Evolutionary conservation across 2,797 vertebrate species (phyloP).

Genomic region (Ctenopoma kingsleyae): DNA sequence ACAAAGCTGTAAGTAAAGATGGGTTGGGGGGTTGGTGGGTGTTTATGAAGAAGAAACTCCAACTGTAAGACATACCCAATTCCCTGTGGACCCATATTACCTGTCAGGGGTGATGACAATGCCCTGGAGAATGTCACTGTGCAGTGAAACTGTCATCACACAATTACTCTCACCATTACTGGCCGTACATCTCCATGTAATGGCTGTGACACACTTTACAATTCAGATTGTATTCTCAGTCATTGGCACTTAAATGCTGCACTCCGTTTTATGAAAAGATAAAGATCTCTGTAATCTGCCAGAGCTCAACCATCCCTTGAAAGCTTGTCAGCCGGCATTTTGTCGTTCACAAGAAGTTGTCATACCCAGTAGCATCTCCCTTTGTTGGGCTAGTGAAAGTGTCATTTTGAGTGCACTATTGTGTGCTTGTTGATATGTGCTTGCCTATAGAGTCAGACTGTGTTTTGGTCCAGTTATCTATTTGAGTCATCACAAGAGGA

Average conservation of each 20-base stretch:
- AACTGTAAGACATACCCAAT: constrained; percentile 77
- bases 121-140: constrained; percentile 81
- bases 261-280: constrained; percentile 85
- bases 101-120: constrained; percentile 85
- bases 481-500: constrained; percentile 61
- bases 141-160: constrained; percentile 88
- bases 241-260: constrained; percentile 84
- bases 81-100: constrained; percentile 79
- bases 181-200: constrained; percentile 79
- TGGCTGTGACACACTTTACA: constrained; percentile 83
- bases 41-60: constrained; percentile 77
- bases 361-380: constrained; percentile 71
- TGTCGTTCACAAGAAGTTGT: constrained; percentile 79
- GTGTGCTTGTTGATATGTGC: constrained; percentile 73
- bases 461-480: constrained; percentile 69
- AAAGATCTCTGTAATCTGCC: constrained; percentile 85
- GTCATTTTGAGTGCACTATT: constrained; percentile 75
- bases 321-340: constrained; percentile 81
- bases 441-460: constrained; percentile 61
- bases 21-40: constrained; percentile 55
- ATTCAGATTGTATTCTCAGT: constrained; percentile 84
- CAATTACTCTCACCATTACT: constrained; percentile 87
- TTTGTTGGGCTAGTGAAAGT: constrained; percentile 76
- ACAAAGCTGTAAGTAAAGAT: constrained; percentile 79
- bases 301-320: constrained; percentile 76